Evolutionary conservation across 2,888 invertebrate species (phyloP), one percentile per base, ranked within the genome.

Genomic region (Hypselothyrea guttata): DNA sequence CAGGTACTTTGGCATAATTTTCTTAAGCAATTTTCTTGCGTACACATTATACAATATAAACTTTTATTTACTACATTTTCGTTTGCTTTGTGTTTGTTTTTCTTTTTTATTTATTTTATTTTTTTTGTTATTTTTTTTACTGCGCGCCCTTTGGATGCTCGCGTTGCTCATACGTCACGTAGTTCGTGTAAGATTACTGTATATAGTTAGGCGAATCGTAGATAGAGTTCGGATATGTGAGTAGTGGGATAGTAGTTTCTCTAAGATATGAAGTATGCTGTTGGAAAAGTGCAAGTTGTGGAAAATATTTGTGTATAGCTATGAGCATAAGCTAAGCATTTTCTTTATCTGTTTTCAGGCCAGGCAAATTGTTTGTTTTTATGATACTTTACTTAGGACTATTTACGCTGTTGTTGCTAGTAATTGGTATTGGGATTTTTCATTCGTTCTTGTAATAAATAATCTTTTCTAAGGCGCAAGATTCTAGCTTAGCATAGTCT

Each of bases 1-100:
- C 87, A 87, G 87, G 87, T 87, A 87, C 87, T 87, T 87, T 88
- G 87, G 88, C 87, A 83, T 88, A 73, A 63, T 76, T 83, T 63
- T 76, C 75, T 49, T 68, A 72, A 69, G 55, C 61, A 56, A 51
- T 44, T 37, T 18, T 22, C 22, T 37, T 7, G 38, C 33, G 12
- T 22, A 38, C 49, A 34, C 5, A 40, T 11, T 38, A 28, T 22
- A 46, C 33, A 35, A 30, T 48, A 40, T 57, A 18, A 41, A 53
- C 48, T 9, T 28, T 35, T 30, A 40, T 31, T 35, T 11, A 18
- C 18, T 37, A 16, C 9, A 16, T 30, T 68, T 46, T 41, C 8
- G 28, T 38, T 47, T 27, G 55, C 44, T 42, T 44, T 34, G 47
- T 38, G 41, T 46, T 61, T 45, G 40, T 45, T 30, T 53, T 46